Base-by-base conservation (phyloP, 1,140 invertebrate species). In the Gonatopus flavifemur region DNA sequence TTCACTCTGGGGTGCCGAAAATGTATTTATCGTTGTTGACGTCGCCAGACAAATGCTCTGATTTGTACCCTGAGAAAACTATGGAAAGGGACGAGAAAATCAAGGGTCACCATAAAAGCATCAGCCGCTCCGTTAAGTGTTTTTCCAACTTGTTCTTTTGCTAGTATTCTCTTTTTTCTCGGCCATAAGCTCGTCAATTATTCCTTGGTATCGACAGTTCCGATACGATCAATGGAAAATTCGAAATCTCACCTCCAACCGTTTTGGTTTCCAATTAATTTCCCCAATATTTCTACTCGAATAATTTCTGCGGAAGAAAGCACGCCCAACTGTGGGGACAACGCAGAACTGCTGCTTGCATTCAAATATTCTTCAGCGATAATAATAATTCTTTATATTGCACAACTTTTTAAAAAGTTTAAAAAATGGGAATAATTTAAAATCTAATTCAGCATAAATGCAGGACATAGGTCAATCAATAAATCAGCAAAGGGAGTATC, bases 21-120 rank as follows among this genome's bases (percentile, higher is more conserved):
- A 73, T 62, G 62, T 66, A 70, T 66, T 69, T 71, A 67, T 53
- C 58, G 43, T 57, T 40, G 45, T 31, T 24, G 40, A 22, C 8
- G 44, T n/a, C n/a, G n/a, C 45, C 57, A 62, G 62, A 72, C 69
- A 69, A 72, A 72, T 66, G 69, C 60, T 69, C 69, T 70, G 72
- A 77, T 74, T 75, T 64, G 64, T 59, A 51, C 59, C 37, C 39
- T 28, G 43, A 33, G 53, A 57, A 62, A 59, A 54, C 54, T 59
- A 20, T 28, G n/a, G n/a, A n/a, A 57, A 36, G 35, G 44, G 20
- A 43, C 45, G 32, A 41, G 36, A 49, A 52, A 69, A 68, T 70
- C 62, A 65, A 65, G 61, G 63, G 57, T 59, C 55, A 46, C 49
- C 54, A 58, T 72, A 71, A 71, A 72, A 64, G 69, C 66, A 64